phyloP scores from a whole-genome alignment of 2,888 invertebrate species.

The Hydraecia micacea region DNA sequence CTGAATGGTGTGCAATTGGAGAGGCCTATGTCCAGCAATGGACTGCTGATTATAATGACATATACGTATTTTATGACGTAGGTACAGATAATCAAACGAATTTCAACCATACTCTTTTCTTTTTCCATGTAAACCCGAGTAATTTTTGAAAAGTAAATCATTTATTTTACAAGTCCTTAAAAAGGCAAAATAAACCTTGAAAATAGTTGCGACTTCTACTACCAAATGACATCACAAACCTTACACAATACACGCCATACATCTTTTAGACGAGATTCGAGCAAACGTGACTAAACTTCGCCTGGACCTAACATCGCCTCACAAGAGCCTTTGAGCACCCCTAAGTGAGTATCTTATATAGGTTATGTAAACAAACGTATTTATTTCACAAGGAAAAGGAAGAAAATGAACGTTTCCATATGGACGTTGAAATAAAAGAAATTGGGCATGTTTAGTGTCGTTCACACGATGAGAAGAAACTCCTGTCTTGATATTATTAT shows the following conservation, averaged over 20 bases:
- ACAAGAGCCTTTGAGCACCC: constrained; percentile 45
- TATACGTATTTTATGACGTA: background rate
- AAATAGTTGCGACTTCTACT: constrained; percentile 31
- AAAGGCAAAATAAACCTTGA: constrained; percentile 6
- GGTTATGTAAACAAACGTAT: constrained; percentile 32
- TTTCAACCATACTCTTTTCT: background rate
- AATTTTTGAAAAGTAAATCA: background rate
- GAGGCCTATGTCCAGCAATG: background rate
- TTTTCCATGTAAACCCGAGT: background rate
- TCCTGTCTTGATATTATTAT: constrained; percentile 17
- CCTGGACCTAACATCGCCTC: constrained; percentile 37
- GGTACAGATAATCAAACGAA: background rate
- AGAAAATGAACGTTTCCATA: constrained; percentile 39
- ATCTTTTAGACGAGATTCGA: constrained; percentile 48
- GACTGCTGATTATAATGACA: background rate
- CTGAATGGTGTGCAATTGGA: background rate
- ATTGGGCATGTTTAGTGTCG: constrained; percentile 42
- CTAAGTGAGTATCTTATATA: constrained; percentile 33
- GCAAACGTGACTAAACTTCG: constrained; percentile 61
- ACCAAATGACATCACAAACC: constrained; percentile 38
- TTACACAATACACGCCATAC: constrained; percentile 41
- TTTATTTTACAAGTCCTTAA: background rate
- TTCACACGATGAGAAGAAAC: constrained; percentile 1
- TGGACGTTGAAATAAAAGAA: constrained; percentile 49
- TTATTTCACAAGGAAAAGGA: constrained; percentile 20